Evolutionary conservation across 35 echinoderm and acorn worm species (phyloP).

Genomic region (Anneissia japonica): DNA sequence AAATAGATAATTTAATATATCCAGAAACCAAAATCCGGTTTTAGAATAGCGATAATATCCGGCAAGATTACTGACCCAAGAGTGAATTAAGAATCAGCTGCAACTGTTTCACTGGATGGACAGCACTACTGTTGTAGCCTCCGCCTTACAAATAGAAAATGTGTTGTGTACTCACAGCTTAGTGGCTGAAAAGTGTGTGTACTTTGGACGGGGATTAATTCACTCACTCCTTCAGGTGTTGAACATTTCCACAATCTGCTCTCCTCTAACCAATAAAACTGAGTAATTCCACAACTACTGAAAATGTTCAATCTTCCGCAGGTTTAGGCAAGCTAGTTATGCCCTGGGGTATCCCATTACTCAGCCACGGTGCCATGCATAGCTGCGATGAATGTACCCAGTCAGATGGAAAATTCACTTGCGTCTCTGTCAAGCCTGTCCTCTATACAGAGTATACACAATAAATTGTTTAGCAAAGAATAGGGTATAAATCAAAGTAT

Average conservation of each 20-base stretch:
- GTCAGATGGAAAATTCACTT: background rate
- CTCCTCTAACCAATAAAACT: background rate
- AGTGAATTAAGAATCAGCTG: too few relatives aligned
- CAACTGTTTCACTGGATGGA: background rate
- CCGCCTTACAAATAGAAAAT: background rate
- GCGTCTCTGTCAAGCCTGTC: background rate
- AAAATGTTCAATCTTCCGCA: background rate
- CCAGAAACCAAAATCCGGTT: too few relatives aligned
- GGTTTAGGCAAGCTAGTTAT: background rate
- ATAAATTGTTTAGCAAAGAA: background rate
- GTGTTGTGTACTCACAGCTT: background rate
- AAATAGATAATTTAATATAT: too few relatives aligned
- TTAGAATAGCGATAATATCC: too few relatives aligned
- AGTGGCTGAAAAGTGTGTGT: background rate
- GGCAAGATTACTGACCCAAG: too few relatives aligned
- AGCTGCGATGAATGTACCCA: background rate
- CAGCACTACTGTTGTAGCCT: background rate
- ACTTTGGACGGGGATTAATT: background rate
- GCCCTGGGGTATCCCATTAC: background rate
- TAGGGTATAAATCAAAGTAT: background rate
- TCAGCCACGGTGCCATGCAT: background rate
- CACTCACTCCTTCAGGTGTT: background rate
- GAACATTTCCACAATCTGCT: background rate
- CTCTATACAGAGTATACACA: background rate
- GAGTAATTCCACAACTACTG: background rate